Conservation (phyloP, 2,888 invertebrate genomes). For the Morpho helenor region DNA sequence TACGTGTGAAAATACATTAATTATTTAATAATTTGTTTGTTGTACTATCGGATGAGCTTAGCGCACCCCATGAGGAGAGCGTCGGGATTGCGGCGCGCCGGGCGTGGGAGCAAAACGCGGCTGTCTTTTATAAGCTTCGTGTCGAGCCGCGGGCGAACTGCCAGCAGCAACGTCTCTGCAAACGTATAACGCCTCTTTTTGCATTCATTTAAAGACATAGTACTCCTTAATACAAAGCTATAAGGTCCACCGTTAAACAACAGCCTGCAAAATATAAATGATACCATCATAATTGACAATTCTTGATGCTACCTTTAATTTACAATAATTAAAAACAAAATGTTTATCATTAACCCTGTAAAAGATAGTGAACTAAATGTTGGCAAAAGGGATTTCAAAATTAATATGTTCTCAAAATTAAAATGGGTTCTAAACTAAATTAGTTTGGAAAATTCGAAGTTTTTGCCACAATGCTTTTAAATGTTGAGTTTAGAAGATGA, state of each 20-base stretch:
- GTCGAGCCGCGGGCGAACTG: constrained; percentile 60
- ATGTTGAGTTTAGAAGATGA: no score
- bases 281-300: constrained; percentile 28
- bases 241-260: constrained; percentile 33
- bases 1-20: constrained; percentile 36
- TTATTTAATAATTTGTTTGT: constrained; percentile 44
- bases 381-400: not conserved
- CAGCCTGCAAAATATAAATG: constrained; percentile 25
- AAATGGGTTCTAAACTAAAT: no score
- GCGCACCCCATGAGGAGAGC: constrained; percentile 77
- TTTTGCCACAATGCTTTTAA: no score
- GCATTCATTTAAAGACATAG: constrained; percentile 12
- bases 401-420: no score
- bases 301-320: constrained; percentile 44
- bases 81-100: constrained; percentile 68
- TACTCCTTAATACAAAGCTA: constrained; percentile 29
- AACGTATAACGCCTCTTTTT: constrained; percentile 25
- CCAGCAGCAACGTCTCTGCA: constrained; percentile 47
- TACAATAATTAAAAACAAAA: constrained; percentile 48
- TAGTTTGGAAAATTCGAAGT: no score
- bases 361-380: not conserved
- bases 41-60: constrained; percentile 68
- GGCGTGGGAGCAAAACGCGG: constrained; percentile 63
- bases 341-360: constrained; percentile 1
- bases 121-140: constrained; percentile 76